Evolutionary conservation across 2,113 vertebrate genomes (phyloP).

Genomic region (Megaleporinus macrocephalus): DNA sequence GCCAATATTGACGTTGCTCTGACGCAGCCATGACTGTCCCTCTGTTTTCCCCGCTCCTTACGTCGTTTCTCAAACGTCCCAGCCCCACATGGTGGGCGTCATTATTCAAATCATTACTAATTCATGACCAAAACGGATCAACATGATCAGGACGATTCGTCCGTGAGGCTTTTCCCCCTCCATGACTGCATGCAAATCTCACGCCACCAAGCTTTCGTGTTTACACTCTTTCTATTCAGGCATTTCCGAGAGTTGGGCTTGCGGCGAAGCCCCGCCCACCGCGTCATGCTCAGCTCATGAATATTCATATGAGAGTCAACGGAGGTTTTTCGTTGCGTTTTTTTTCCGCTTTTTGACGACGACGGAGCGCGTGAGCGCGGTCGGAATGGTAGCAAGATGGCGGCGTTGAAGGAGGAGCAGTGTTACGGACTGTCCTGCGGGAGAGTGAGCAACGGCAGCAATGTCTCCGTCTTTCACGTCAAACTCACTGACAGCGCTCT

Average conservation of each 20-base stretch:
- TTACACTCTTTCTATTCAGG: not conserved
- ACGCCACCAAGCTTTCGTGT: not conserved
- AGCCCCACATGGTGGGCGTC: not conserved
- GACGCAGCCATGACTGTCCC: slow-evolving; percentile 66
- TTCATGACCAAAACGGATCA: slow-evolving; percentile 22
- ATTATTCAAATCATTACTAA: slow-evolving; percentile 35
- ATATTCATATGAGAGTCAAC: slow-evolving; percentile 75
- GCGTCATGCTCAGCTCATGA: slow-evolving; percentile 64
- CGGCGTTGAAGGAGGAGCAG: slow-evolving; percentile 95
- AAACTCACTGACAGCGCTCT: slow-evolving; percentile 96
- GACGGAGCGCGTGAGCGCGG: slow-evolving; percentile 75
- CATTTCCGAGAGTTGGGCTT: not conserved
- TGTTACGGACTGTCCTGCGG: slow-evolving; percentile 97
- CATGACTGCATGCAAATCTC: not conserved
- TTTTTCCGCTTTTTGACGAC: slow-evolving; percentile 40
- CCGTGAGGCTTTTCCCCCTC: too few relatives aligned
- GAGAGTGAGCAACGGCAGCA: slow-evolving; percentile 88
- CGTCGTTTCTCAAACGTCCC: slow-evolving; percentile 43
- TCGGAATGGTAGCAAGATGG: slow-evolving; percentile 94
- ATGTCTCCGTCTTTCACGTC: slow-evolving; percentile 92
- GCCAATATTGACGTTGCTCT: slow-evolving; percentile 66
- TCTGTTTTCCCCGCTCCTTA: slow-evolving; percentile 61
- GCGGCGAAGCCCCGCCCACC: slow-evolving; percentile 43
- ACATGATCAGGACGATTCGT: too few relatives aligned
- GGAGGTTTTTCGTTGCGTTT: slow-evolving; percentile 67